Evolutionary conservation across 2,113 vertebrate species (phyloP).

Genomic region (Crocuta crocuta): DNA sequence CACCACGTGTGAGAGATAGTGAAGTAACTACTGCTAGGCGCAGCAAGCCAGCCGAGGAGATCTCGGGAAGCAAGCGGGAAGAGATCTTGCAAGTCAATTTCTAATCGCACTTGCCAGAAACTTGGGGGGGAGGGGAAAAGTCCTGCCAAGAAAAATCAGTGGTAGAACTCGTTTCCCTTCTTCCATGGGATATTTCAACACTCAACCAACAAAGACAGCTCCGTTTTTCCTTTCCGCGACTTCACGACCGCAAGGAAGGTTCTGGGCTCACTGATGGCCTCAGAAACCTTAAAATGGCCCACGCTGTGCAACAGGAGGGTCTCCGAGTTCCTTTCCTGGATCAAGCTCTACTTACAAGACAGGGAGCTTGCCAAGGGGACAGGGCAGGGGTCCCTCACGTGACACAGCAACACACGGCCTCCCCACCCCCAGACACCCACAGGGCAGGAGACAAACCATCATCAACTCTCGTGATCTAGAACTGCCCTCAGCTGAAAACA

Average conservation of each 20-base stretch:
- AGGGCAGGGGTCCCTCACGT: background rate
- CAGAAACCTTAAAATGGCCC: slow-evolving; percentile 25
- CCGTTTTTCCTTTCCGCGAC: slow-evolving; percentile 59
- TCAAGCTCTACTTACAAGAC: background rate
- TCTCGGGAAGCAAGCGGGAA: slow-evolving; percentile 68
- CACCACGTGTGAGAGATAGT: slow-evolving; percentile 59
- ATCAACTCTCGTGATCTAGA: slow-evolving; percentile 6
- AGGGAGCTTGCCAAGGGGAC: background rate
- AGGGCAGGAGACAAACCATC: background rate
- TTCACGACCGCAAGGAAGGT: background rate
- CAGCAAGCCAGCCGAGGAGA: slow-evolving; percentile 57
- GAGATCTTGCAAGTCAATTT: slow-evolving; percentile 62
- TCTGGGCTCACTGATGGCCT: slow-evolving; percentile 27
- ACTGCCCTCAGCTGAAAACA: background rate
- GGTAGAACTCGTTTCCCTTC: slow-evolving; percentile 69
- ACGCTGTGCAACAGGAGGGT: background rate
- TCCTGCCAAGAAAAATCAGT: slow-evolving; percentile 83
- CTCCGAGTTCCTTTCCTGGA: background rate
- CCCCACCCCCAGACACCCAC: no score
- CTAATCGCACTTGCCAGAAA: slow-evolving; percentile 81
- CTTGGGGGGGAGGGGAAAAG: slow-evolving; percentile 65
- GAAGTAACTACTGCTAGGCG: slow-evolving; percentile 58
- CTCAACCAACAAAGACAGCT: slow-evolving; percentile 58
- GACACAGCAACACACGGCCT: background rate
- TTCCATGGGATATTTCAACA: slow-evolving; percentile 71